phyloP scores from a whole-genome alignment of 1,140 invertebrate genomes.

The Holotrichia oblita region DNA sequence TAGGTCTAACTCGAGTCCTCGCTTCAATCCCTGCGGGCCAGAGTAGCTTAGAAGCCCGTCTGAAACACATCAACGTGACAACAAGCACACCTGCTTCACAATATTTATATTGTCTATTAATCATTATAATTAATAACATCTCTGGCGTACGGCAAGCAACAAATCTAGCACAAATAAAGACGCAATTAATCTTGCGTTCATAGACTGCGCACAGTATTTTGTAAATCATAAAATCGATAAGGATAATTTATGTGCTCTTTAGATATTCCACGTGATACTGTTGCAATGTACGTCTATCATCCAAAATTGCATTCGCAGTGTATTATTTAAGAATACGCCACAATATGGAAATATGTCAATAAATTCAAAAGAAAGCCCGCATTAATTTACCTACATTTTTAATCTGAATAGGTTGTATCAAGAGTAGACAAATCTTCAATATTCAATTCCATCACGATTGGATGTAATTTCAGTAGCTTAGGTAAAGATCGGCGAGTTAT shows the following conservation, averaged over 20 bases:
- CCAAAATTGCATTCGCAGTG: not conserved
- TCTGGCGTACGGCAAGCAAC: slow-evolving; percentile 14
- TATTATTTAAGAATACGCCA: not conserved
- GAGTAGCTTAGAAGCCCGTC: slow-evolving; percentile 83
- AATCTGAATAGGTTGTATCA: too few relatives aligned
- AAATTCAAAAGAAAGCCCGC: not conserved
- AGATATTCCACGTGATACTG: not conserved
- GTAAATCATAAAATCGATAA: slow-evolving; percentile 15
- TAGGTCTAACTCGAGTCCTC: slow-evolving; percentile 76
- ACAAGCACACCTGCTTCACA: slow-evolving; percentile 40
- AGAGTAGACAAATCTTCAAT: too few relatives aligned
- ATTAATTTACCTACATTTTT: not conserved
- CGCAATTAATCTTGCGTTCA: slow-evolving; percentile 46
- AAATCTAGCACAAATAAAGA: slow-evolving; percentile 42
- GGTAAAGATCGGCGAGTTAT: too few relatives aligned
- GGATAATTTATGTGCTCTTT: slow-evolving; percentile 18
- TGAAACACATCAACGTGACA: slow-evolving; percentile 61
- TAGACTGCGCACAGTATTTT: slow-evolving; percentile 6
- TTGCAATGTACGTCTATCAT: not conserved
- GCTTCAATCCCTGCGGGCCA: slow-evolving; percentile 82
- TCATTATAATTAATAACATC: slow-evolving; percentile 41
- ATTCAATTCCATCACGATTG: too few relatives aligned
- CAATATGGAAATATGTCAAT: not conserved
- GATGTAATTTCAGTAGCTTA: too few relatives aligned
- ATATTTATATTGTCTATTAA: slow-evolving; percentile 49